Base-by-base conservation (phyloP, 2,113 vertebrate species). In the Chloropsis cyanopogon region DNA sequence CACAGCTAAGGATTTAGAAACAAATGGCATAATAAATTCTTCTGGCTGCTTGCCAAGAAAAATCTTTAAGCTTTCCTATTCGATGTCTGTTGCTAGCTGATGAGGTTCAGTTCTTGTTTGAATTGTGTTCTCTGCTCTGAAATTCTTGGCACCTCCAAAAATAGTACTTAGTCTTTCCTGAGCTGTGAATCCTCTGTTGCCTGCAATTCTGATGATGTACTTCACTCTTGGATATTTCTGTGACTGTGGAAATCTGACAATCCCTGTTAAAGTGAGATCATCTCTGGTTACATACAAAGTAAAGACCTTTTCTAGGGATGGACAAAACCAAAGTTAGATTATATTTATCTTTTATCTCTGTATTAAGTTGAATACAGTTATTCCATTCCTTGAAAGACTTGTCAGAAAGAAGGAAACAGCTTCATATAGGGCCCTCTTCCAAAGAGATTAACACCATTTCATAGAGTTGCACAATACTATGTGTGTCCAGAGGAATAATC, bases 401-500 rank as follows among this genome's bases (percentile, higher is more conserved):
- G 9, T 14, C 21, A 70, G 52, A 77, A 80, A 56, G 31, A 70
- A 57, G n/a, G 6, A 69, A 39, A 80, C 14, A 42, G 49, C 21
- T 69, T 80, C 6, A 5, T 57, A 13, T 2, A 31, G 5, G 7
- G 31, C 5, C 6, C 11, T 56, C 28, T 46, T 71, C 77, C 42
- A 61, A 50, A 93, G 64, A 70, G 12, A 20, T 42, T 28, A 46
- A 29, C 35, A 53, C 5, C 0, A 7, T 68, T 80, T 80, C 6
- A 47, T 9, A 37, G 12, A 72, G 9, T 25, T 65, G 16, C 12
- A 28, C 33, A 18, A 33, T 57, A 31, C 11, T 0, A 0, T 49
- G 21, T 9, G 4, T 53, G 20, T 60, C 22, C 9, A 53, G 52
- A 90, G 29, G 39, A 85, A 57, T 44, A 82, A 50, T 65, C 12